A percentile compares a stretch with the other conserved stretches of the same genome.
These are phyloP conservation scores for Cladopsammia gracilis DNA, from an alignment of 64 coral and sea anemone species.

Conservation along the genomic window DNA sequence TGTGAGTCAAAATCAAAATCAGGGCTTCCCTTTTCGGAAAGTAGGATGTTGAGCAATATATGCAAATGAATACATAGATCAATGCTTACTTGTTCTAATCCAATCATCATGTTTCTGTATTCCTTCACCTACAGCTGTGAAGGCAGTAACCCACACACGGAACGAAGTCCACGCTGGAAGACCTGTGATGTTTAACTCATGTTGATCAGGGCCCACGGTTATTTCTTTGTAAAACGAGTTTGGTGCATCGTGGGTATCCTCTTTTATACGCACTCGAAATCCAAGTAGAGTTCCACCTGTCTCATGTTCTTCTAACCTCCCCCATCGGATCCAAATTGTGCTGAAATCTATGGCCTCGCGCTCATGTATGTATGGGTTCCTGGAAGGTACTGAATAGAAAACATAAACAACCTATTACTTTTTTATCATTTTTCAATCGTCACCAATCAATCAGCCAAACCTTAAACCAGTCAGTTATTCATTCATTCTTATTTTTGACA, in stretches of 20 bases:
- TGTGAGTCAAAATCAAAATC: too few species aligned
- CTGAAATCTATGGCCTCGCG: background rate
- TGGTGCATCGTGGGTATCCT: background rate
- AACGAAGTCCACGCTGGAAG: background rate
- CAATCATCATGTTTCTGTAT: background rate
- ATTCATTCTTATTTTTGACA: too few species aligned
- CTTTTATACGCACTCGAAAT: background rate
- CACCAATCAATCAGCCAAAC: too few species aligned
- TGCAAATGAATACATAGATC: background rate
- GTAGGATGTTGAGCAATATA: too few species aligned
- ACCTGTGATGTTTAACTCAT: background rate
- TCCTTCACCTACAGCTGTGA: conserved; percentile 1
- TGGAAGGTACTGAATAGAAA: background rate
- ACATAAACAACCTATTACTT: background rate
- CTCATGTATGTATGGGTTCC: background rate
- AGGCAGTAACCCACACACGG: conserved; percentile 6
- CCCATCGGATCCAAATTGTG: conserved; percentile 3
- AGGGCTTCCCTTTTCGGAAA: too few species aligned
- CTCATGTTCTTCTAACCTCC: background rate
- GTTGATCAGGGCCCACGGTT: background rate
- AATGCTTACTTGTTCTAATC: conserved; percentile 19
- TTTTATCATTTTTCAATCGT: too few species aligned
- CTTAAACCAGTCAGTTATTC: too few species aligned
- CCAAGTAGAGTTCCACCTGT: background rate
- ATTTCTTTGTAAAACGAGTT: background rate